Evolutionary conservation across 2,888 invertebrate genomes (phyloP).

Genomic region (Thysanoteuthis rhombus): DNA sequence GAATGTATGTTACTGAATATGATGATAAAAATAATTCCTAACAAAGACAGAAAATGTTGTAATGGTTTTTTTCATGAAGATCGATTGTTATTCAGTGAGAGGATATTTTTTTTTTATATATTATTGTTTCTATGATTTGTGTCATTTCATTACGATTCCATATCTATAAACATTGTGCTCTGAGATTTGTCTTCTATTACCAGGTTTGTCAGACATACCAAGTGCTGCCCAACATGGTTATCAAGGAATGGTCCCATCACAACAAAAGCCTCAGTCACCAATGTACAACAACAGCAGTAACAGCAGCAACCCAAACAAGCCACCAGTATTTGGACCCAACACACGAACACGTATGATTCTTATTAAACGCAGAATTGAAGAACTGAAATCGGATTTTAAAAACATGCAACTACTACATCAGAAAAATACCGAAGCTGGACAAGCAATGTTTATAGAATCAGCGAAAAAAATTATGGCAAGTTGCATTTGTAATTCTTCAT

Average conservation of each 20-base stretch:
- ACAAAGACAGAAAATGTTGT: too few species aligned
- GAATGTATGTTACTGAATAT: too few species aligned
- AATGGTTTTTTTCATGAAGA: too few species aligned
- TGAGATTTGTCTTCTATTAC: not conserved
- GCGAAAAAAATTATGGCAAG: conserved; percentile 14
- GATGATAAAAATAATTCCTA: too few species aligned
- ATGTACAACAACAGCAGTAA: not conserved
- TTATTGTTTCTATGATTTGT: too few species aligned
- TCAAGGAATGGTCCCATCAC: not conserved
- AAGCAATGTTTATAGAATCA: not conserved
- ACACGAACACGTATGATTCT: conserved; percentile 16
- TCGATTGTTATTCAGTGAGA: too few species aligned
- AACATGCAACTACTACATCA: conserved; percentile 13
- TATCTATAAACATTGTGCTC: not conserved
- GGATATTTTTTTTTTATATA: too few species aligned
- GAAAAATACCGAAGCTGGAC: conserved; percentile 22
- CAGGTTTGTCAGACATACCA: conserved; percentile 21
- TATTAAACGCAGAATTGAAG: not conserved
- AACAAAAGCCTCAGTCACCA: not conserved
- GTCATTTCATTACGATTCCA: too few species aligned
- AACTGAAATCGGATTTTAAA: conserved; percentile 15
- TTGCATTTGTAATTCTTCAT: not conserved
- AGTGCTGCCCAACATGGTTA: conserved; percentile 15
- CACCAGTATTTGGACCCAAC: conserved; percentile 13
- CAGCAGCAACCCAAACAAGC: not conserved